Conservation (phyloP, 2,888 invertebrate genomes). For the Ormia ochracea region DNA sequence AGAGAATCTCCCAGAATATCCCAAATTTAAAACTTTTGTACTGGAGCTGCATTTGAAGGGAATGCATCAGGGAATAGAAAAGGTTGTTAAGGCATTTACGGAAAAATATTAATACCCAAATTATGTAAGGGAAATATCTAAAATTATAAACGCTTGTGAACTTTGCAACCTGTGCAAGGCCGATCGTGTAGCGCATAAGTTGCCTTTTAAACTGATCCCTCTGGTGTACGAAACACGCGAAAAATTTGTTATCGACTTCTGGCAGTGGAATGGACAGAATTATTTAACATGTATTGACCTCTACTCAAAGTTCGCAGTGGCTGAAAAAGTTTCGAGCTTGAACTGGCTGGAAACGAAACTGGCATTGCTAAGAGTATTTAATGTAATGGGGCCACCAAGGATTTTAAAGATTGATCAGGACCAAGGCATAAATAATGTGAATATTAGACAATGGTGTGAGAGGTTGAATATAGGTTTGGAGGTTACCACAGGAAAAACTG, state of each 20-base stretch:
- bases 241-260: too few relatives aligned
- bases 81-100: slow-evolving; percentile 3
- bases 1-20: neutral
- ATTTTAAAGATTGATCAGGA: too few relatives aligned
- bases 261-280: neutral
- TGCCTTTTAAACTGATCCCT: neutral
- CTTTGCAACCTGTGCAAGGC: slow-evolving; percentile 57
- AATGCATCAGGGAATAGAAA: slow-evolving; percentile 50
- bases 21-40: neutral
- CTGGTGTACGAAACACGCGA: neutral
- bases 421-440: slow-evolving; percentile 12
- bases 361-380: too few relatives aligned
- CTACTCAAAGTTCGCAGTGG: neutral
- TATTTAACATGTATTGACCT: neutral
- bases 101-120: slow-evolving; percentile 39
- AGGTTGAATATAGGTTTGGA: slow-evolving; percentile 20
- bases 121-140: slow-evolving; percentile 45
- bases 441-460: neutral
- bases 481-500: slow-evolving; percentile 45
- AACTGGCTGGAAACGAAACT: too few relatives aligned
- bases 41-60: neutral
- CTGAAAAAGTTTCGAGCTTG: neutral
- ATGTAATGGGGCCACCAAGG: too few relatives aligned
- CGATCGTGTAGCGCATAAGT: slow-evolving; percentile 33
- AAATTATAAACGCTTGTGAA: slow-evolving; percentile 51